phyloP scores from a whole-genome alignment of 2,113 vertebrate genomes.

The Nycticorax nycticorax region DNA sequence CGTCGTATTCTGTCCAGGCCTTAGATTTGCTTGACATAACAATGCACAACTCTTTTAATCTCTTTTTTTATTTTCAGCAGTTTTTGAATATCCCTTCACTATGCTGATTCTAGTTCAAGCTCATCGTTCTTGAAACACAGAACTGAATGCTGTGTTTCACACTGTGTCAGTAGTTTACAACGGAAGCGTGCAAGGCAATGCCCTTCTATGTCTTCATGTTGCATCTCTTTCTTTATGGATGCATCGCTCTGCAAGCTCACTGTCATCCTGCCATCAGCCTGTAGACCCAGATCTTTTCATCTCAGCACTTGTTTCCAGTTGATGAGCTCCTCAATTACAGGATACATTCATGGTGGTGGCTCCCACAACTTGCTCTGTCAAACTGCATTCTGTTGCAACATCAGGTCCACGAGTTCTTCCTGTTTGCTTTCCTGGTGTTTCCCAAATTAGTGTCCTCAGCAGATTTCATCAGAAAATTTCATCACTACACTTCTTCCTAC shows the following conservation, averaged over 20 bases:
- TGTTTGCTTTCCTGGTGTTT: background rate
- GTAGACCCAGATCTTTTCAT: background rate
- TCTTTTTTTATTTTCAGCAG: background rate
- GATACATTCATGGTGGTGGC: background rate
- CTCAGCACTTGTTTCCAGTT: background rate
- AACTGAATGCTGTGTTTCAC: background rate
- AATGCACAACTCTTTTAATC: background rate
- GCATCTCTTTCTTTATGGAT: background rate
- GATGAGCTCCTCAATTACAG: background rate
- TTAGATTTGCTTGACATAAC: background rate
- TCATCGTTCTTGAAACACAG: background rate
- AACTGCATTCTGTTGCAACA: background rate
- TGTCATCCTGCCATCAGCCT: background rate
- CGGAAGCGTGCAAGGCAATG: background rate
- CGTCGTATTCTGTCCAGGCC: background rate
- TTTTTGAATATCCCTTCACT: background rate
- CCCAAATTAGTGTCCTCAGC: background rate
- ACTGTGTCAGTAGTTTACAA: accelerated
- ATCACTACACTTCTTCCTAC: background rate
- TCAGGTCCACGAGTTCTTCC: background rate
- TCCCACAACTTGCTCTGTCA: background rate
- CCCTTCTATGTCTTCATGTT: background rate
- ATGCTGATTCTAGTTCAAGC: background rate
- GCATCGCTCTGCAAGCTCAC: background rate
- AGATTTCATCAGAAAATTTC: background rate